phyloP scores from a whole-genome alignment of 2,888 invertebrate species.

The Drosophila multiciliata region DNA sequence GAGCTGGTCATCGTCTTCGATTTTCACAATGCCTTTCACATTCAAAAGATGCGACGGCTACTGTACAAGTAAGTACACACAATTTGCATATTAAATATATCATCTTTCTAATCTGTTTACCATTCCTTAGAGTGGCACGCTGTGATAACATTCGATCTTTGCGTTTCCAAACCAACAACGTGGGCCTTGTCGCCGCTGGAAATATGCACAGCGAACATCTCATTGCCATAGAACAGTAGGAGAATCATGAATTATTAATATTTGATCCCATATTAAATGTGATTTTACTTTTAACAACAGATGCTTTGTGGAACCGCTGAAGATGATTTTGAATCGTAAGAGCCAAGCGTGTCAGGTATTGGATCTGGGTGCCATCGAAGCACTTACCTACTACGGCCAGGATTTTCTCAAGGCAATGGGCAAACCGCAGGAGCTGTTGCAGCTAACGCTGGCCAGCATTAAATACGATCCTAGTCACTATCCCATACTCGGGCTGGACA shows the following conservation, averaged over 20 bases:
- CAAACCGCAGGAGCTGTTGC: conserved; percentile 86
- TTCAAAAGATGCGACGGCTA: conserved; percentile 83
- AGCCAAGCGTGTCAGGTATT: conserved; percentile 80
- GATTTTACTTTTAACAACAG: conserved; percentile 45
- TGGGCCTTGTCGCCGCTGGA: conserved; percentile 81
- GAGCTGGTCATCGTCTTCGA: conserved; percentile 84
- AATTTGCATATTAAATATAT: not conserved
- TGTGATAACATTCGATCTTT: conserved; percentile 83
- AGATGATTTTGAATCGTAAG: conserved; percentile 82
- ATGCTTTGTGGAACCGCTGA: conserved; percentile 84
- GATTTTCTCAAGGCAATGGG: conserved; percentile 83
- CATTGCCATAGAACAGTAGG: conserved; percentile 84
- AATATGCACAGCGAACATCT: conserved; percentile 81
- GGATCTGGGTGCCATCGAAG: conserved; percentile 84
- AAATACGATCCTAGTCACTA: conserved; percentile 90
- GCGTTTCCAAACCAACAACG: conserved; percentile 84
- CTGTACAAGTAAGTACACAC: conserved; percentile 79
- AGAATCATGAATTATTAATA: not conserved
- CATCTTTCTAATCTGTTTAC: not conserved
- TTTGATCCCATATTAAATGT: not conserved
- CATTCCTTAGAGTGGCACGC: conserved; percentile 77
- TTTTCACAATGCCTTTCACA: conserved; percentile 83
- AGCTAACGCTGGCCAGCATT: conserved; percentile 89
- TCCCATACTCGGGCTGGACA: conserved; percentile 86
- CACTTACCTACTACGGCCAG: conserved; percentile 83